A percentile compares a stretch with the other conserved stretches of the same genome.
Evolutionary conservation across 2,888 invertebrate genomes (phyloP).

Genomic region (Caenorhabditis wallacei): DNA sequence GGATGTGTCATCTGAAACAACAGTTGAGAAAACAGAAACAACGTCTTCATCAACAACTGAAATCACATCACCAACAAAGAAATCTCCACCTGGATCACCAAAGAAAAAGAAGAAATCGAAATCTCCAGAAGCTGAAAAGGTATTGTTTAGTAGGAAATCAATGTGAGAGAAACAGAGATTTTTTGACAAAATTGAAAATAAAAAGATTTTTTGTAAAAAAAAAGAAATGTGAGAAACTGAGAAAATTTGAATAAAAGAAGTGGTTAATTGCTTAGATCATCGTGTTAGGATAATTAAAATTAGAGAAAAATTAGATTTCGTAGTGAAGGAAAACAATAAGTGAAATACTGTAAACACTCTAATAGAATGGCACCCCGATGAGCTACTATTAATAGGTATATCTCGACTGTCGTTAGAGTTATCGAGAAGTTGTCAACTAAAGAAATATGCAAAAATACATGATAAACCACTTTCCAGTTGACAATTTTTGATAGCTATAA

Average conservation of each 20-base stretch:
- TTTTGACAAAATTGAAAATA: constrained; percentile 24
- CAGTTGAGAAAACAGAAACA: constrained; percentile 31
- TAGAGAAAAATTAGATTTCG: too few species aligned
- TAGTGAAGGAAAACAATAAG: too few species aligned
- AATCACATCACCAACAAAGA: constrained; percentile 38
- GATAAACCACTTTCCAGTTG: too few species aligned
- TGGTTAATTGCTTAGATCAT: constrained; percentile 15
- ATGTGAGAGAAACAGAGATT: constrained; percentile 19
- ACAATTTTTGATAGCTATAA: too few species aligned
- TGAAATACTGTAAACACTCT: too few species aligned
- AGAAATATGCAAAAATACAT: too few species aligned
- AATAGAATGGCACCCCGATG: too few species aligned
- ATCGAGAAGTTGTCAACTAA: too few species aligned
- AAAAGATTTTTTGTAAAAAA: constrained; percentile 20
- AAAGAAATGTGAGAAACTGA: constrained; percentile 12
- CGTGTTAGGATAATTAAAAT: constrained; percentile 31
- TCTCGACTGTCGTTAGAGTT: too few species aligned
- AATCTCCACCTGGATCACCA: constrained; percentile 41
- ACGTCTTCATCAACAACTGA: constrained; percentile 17
- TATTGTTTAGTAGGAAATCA: constrained; percentile 51
- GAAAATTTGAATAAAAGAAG: constrained; percentile 3
- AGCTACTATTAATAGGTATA: too few species aligned
- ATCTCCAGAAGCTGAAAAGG: constrained; percentile 59
- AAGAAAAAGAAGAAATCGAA: constrained; percentile 54
- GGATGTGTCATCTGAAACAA: constrained; percentile 10